Evolutionary conservation across 2,113 vertebrate species (phyloP), one percentile per base, ranked within the genome.

Genomic region (Syrrhaptes paradoxus): DNA sequence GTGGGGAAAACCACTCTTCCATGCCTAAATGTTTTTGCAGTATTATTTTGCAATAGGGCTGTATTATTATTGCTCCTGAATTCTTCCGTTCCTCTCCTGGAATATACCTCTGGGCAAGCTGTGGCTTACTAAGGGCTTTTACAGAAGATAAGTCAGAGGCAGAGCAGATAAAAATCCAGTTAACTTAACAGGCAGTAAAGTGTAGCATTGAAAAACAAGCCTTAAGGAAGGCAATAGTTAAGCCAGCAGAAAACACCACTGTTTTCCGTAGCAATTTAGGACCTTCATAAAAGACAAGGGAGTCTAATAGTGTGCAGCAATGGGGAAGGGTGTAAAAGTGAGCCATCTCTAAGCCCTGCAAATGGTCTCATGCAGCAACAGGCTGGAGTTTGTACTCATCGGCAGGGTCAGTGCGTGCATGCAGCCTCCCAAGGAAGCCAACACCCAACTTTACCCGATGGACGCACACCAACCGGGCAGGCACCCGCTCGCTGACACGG

Each of bases 121-220:
- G 48, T 82, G 71, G 65, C 75, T 97, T 92, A 87, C 59, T 90
- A 59, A 31, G 54, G 57, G 90, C 34, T 90, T 97, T 90, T 52
- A 63, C 38, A 94, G 92, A 89, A 97, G 73, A 55, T 59, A 90
- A 90, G 78, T 81, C 91, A 87, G 83, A 95, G n/a, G 71, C 48
- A 96, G 59, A 82, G 67, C 54, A 96, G 95, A 95, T 94, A 85
- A 96, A 94, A 96, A 96, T 91, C 59, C 91, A 86, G 95, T 96
- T 94, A 96, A 94, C 95, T 96, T 94, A 96, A 89, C 82, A 87
- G 92, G 78, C 74, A 88, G 83, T 83, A 79, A 96, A 87, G 72
- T 89, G 52, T 66, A 88, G 32, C 81, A 67, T 14, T 93, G 80
- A 90, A 91, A 95, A 96, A 80, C 45, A 94, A 91, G 87, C 91